Conservation (phyloP, 2,888 invertebrate genomes). For the Drosophila melanosoma region DNA sequence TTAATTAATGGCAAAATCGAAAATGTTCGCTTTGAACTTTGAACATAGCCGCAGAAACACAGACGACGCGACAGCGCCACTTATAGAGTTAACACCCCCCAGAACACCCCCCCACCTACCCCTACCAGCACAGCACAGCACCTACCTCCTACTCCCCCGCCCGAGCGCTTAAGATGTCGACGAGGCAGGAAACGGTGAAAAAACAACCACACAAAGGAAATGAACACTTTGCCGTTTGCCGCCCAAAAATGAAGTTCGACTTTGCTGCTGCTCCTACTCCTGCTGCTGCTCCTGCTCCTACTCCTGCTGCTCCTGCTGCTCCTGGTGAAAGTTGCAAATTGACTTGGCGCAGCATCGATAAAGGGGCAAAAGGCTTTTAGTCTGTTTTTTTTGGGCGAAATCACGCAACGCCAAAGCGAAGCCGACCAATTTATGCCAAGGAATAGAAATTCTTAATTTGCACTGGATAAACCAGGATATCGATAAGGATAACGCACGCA, state of each 20-base stretch:
- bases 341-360: constrained; percentile 47
- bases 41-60: constrained; percentile 57
- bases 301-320: constrained; percentile 30
- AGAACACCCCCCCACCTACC: not conserved
- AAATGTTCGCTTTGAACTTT: constrained; percentile 77
- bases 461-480: constrained; percentile 39
- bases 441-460: constrained; percentile 43
- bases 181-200: constrained; percentile 22
- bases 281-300: constrained; percentile 2
- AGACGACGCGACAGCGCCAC: constrained; percentile 51
- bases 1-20: constrained; percentile 77
- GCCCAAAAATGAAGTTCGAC: constrained; percentile 18
- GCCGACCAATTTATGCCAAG: constrained; percentile 40
- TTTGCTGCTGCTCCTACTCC: not conserved
- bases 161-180: not conserved
- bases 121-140: not conserved
- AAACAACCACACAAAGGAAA: constrained; percentile 69
- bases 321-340: constrained; percentile 65
- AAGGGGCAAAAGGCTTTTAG: constrained; percentile 45
- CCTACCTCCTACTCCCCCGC: too few species aligned
- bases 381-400: constrained; percentile 17
- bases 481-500: constrained; percentile 55
- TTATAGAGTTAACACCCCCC: constrained; percentile 44
- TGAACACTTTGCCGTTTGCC: constrained; percentile 63
- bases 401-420: constrained; percentile 34